Percentiles rank a stretch among this genome's conserved stretches.
phyloP scores from a whole-genome alignment of 2,113 vertebrate species.

The Spea bombifrons region DNA sequence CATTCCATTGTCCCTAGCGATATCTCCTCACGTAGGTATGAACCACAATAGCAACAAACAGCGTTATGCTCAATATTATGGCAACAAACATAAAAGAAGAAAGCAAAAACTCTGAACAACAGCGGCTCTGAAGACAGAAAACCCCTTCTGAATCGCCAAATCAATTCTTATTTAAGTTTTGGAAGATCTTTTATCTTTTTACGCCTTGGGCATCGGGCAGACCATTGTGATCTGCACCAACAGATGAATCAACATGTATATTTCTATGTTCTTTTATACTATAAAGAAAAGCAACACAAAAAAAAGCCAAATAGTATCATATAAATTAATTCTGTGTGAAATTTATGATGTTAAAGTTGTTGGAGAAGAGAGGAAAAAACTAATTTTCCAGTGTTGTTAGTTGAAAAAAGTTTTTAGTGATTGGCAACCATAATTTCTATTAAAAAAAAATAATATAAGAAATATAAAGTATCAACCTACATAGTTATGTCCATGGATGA shows the following conservation, averaged over 20 bases:
- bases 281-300: not conserved
- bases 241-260: constrained; percentile 20
- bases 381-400: no score
- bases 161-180: constrained; percentile 37
- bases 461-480: no score
- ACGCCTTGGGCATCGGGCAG: constrained; percentile 21
- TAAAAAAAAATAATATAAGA: no score
- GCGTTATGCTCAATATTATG: not conserved
- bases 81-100: not conserved
- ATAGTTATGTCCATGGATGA: no score
- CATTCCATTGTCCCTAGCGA: no score
- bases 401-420: no score
- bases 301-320: not conserved
- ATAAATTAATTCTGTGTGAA: constrained; percentile 17
- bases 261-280: constrained; percentile 18
- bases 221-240: constrained; percentile 5
- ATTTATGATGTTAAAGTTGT: not conserved
- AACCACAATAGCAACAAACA: not conserved
- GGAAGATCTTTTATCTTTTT: constrained; percentile 23
- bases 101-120: constrained; percentile 7
- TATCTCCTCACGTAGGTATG: no score
- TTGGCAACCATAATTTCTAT: no score
- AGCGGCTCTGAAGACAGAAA: not conserved
- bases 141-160: not conserved
- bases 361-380: no score